Evolutionary conservation across 1,140 invertebrate genomes (phyloP).

Genomic region (Achatina immaculata): DNA sequence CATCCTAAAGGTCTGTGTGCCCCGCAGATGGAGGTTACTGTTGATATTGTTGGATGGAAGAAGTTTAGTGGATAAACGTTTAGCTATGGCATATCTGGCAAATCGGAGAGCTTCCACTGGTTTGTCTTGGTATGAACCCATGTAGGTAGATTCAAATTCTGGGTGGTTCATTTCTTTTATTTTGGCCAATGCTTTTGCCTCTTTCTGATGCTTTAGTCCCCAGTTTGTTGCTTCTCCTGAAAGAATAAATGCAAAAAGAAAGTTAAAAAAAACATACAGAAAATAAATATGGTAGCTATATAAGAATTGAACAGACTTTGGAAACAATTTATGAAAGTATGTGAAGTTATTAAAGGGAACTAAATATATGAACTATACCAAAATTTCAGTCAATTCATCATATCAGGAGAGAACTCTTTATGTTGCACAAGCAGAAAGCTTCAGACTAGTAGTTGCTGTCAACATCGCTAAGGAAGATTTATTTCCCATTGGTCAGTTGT

Average conservation of each 20-base stretch:
- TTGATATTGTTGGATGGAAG: constrained; percentile 33
- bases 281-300: not conserved
- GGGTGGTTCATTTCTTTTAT: not conserved
- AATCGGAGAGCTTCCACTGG: constrained; percentile 7
- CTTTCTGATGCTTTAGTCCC: constrained; percentile 22
- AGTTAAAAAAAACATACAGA: not conserved
- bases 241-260: not conserved
- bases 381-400: too few species aligned
- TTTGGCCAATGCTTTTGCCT: not conserved
- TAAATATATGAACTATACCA: too few species aligned
- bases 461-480: not conserved
- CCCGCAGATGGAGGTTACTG: constrained; percentile 30
- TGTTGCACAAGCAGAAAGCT: not conserved
- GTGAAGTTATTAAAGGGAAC: too few species aligned
- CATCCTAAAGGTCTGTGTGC: constrained; percentile 17
- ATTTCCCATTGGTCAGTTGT: too few species aligned
- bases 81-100: constrained; percentile 15
- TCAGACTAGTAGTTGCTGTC: not conserved
- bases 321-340: too few species aligned
- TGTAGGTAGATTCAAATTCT: constrained; percentile 34
- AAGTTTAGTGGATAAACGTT: constrained; percentile 24
- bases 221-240: constrained; percentile 30
- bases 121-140: constrained; percentile 22
- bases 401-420: too few species aligned
- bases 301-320: not conserved